Conservation (phyloP, 1,140 invertebrate species). For the Ceratina australensis region DNA sequence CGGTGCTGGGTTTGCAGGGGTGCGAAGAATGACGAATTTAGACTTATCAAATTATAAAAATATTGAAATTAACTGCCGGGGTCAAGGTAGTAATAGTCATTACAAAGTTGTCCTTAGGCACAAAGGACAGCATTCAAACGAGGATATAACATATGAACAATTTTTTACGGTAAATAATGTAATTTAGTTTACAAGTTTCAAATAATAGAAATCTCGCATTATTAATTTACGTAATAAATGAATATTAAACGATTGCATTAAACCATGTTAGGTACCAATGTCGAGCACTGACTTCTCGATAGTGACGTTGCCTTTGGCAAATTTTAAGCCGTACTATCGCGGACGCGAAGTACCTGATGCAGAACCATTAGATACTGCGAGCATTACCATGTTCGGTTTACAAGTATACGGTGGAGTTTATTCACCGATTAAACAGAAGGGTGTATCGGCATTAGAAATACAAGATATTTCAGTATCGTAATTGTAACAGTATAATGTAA, state of each 20-base stretch:
- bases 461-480: conserved; percentile 74
- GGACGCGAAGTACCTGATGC: conserved; percentile 80
- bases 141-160: conserved; percentile 83
- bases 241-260: conserved; percentile 6
- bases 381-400: conserved; percentile 84
- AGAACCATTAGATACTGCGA: conserved; percentile 81
- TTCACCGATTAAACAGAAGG: conserved; percentile 82
- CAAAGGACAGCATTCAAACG: conserved; percentile 80
- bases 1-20: conserved; percentile 86
- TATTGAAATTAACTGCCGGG: conserved; percentile 81
- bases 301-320: conserved; percentile 79
- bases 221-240: neutral
- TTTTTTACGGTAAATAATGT: conserved; percentile 80
- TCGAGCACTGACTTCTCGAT: conserved; percentile 80
- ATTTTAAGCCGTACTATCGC: conserved; percentile 84
- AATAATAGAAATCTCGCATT: neutral
- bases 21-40: conserved; percentile 76
- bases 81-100: conserved; percentile 79
- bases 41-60: conserved; percentile 79
- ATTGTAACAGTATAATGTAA: neutral
- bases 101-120: conserved; percentile 85
- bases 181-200: neutral
- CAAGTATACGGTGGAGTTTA: conserved; percentile 87
- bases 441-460: conserved; percentile 84
- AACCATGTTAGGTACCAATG: conserved; percentile 74